Evolutionary conservation across 2,113 vertebrate genomes (phyloP).

Genomic region (Engraulis encrasicolus): DNA sequence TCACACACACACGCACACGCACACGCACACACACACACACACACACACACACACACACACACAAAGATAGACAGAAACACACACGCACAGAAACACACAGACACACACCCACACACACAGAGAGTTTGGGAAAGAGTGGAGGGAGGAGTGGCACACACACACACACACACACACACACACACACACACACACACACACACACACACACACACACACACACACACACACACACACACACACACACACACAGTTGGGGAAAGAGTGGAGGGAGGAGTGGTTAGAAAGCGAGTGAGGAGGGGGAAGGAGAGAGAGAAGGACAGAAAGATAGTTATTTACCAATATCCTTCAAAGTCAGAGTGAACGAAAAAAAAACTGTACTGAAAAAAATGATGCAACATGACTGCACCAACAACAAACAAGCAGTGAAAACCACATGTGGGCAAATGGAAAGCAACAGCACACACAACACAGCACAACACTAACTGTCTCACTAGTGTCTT

Average conservation of each 20-base stretch:
- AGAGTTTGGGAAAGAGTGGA: neutral
- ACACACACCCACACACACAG: neutral
- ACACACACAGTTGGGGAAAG: neutral
- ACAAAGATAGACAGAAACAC: neutral
- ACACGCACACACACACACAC: constrained; percentile 35
- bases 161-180: too few relatives aligned
- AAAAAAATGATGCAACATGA: neutral
- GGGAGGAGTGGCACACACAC: neutral
- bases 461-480: too few relatives aligned
- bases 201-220: constrained; percentile 26
- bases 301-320: neutral
- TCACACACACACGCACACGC: neutral
- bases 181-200: too few relatives aligned
- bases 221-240: neutral
- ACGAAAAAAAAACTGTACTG: neutral
- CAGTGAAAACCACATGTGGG: neutral
- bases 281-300: too few relatives aligned
- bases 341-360: neutral
- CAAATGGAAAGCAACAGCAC: neutral
- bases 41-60: constrained; percentile 13
- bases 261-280: too few relatives aligned
- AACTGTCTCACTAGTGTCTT: too few relatives aligned
- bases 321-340: neutral
- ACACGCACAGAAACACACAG: too few relatives aligned
- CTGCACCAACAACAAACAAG: neutral